Conservation (phyloP, 2,888 invertebrate species). For the Nymphalis polychloros region DNA sequence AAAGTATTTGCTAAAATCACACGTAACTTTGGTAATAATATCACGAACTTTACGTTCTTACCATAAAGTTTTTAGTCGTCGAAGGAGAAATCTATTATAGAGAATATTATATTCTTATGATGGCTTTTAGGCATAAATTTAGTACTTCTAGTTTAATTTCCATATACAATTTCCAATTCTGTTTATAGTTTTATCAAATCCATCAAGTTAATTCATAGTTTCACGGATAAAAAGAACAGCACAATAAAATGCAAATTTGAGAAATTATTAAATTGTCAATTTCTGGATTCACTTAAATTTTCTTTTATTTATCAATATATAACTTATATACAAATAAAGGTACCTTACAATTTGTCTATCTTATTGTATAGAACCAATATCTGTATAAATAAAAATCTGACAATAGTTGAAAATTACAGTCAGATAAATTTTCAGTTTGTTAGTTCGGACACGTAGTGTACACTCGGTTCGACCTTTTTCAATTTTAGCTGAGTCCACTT, state of each 20-base stretch:
- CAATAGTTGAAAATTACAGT: slow-evolving; percentile 20
- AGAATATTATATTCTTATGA: neutral
- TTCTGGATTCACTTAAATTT: no score
- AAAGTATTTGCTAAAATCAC: slow-evolving; percentile 1
- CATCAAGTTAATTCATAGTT: no score
- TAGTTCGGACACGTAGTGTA: slow-evolving; percentile 31
- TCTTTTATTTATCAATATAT: no score
- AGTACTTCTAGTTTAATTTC: neutral
- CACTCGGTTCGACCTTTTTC: slow-evolving; percentile 30
- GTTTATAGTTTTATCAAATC: no score
- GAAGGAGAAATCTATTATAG: slow-evolving; percentile 1
- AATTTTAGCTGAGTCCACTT: slow-evolving; percentile 30
- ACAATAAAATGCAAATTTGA: no score
- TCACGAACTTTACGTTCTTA: neutral
- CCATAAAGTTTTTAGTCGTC: slow-evolving; percentile 6
- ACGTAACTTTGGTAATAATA: slow-evolving; percentile 7
- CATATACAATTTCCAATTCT: no score
- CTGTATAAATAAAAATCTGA: neutral
- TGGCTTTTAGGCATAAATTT: neutral
- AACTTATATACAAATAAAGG: no score
- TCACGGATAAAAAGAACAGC: no score
- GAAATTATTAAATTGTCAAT: no score
- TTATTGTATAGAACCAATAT: no score
- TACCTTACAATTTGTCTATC: no score
- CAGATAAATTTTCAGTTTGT: slow-evolving; percentile 23